Conservation (phyloP, 2,797 vertebrate species). For the Galaxias olidus region DNA sequence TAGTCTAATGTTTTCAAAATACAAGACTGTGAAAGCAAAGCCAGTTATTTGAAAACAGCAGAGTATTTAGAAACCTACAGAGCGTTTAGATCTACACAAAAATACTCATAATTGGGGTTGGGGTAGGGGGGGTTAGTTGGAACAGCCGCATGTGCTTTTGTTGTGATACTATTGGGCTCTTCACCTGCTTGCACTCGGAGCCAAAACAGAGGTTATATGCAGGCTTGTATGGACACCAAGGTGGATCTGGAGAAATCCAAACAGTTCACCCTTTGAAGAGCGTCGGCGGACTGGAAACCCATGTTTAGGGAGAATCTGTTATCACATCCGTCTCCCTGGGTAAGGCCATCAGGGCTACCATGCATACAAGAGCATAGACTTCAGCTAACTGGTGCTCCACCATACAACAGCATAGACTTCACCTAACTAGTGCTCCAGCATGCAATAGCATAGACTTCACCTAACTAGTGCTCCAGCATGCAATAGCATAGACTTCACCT, state of each 20-base stretch:
- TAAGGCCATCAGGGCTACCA: not conserved
- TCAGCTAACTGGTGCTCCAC: no score
- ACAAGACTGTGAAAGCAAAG: no score
- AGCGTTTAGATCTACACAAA: not conserved
- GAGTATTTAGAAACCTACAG: not conserved
- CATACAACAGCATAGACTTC: no score
- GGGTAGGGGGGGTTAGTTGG: no score
- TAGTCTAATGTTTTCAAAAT: no score
- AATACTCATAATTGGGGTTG: not conserved
- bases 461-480: no score
- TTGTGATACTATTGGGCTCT: not conserved
- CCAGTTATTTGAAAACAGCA: no score
- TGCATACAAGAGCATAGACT: not conserved
- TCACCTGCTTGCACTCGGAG: not conserved
- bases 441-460: no score
- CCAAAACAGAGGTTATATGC: not conserved
- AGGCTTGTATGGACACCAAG: not conserved
- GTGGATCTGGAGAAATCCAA: not conserved
- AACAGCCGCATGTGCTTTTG: no score
- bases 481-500: no score
- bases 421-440: no score
- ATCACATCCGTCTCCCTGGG: not conserved
- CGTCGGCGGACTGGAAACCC: not conserved
- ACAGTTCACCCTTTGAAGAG: not conserved
- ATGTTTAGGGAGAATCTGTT: not conserved